Conservation (phyloP, 2,888 invertebrate species). For the Drosophila macrospina region DNA sequence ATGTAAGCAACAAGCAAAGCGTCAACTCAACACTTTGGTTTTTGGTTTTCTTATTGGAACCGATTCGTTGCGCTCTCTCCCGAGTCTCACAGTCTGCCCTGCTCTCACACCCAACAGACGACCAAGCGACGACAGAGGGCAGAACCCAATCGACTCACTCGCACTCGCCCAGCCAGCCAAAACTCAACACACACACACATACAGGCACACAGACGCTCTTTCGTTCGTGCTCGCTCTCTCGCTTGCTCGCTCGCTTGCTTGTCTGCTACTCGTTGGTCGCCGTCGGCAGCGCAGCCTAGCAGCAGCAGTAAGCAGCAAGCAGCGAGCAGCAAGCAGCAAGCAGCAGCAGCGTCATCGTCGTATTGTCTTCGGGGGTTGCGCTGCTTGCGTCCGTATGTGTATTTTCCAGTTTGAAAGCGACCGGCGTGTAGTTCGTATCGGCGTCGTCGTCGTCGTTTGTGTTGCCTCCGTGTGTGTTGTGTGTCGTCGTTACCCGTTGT, state of each 20-base stretch:
- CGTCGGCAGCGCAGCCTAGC: constrained; percentile 31
- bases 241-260: constrained; percentile 36
- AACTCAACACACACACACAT: constrained; percentile 59
- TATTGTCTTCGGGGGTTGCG: constrained; percentile 60
- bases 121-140: constrained; percentile 12
- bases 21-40: constrained; percentile 78
- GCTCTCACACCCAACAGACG: constrained; percentile 52
- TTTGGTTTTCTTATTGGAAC: constrained; percentile 77
- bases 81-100: constrained; percentile 55
- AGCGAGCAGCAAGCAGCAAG: not conserved
- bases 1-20: constrained; percentile 44
- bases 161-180: constrained; percentile 47
- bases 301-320: not conserved
- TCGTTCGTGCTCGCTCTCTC: constrained; percentile 38
- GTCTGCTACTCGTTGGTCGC: constrained; percentile 32
- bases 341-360: constrained; percentile 18
- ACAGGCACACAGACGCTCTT: constrained; percentile 4
- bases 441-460: constrained; percentile 65
- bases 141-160: constrained; percentile 60
- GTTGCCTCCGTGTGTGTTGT: constrained; percentile 34
- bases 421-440: constrained; percentile 86
- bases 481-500: constrained; percentile 54
- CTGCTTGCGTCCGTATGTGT: constrained; percentile 81
- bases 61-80: constrained; percentile 37
- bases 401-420: constrained; percentile 86